Evolutionary conservation across 2,888 invertebrate genomes (phyloP).

Genomic region (Drepanosiphum platanoidis): DNA sequence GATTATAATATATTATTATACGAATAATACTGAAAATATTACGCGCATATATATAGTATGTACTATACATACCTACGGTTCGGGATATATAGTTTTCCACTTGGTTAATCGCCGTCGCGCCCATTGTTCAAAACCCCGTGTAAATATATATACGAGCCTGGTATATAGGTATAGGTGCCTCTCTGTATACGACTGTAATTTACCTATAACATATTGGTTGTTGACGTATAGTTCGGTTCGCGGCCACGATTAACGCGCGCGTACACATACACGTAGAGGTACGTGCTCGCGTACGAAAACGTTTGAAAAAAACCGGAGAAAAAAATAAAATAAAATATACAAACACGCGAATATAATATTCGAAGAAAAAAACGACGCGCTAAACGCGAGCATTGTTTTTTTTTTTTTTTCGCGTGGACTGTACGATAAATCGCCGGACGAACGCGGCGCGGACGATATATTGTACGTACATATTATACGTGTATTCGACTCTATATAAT

Average conservation of each 20-base stretch:
- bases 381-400: no score
- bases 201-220: not conserved
- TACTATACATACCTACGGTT: not conserved
- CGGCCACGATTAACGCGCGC: not conserved
- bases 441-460: not conserved
- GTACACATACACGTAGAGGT: not conserved
- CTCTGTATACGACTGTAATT: no score
- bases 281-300: no score
- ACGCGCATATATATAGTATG: not conserved
- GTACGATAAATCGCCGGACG: no score
- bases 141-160: no score
- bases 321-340: not conserved
- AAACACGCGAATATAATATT: not conserved
- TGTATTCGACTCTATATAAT: not conserved
- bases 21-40: not conserved
- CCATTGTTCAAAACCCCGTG: slow-evolving; percentile 22
- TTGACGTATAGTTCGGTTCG: not conserved
- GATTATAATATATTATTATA: no score
- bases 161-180: no score
- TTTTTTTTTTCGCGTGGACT: no score
- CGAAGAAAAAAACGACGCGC: not conserved
- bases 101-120: slow-evolving; percentile 8
- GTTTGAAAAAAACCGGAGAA: no score
- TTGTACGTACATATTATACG: not conserved
- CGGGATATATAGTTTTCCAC: slow-evolving; percentile 32